Percentiles rank a stretch among this genome's conserved stretches.
phyloP scores from a whole-genome alignment of 2,113 vertebrate genomes.

The Epinephelus cyanopodus region DNA sequence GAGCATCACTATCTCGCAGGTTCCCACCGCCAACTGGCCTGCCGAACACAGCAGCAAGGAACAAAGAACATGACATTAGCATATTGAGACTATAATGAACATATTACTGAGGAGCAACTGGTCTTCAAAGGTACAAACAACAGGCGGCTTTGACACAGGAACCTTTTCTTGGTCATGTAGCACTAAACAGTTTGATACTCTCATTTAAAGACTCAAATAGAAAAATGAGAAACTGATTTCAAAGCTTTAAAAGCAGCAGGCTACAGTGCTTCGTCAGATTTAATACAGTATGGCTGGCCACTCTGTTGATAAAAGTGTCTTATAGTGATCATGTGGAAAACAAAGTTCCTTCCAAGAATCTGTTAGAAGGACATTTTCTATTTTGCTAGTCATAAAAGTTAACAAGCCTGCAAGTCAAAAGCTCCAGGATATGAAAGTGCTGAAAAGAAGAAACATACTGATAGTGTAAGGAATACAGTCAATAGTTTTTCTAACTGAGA shows the following conservation, averaged over 20 bases:
- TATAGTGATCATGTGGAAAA: conserved; percentile 31
- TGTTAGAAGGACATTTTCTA: conserved; percentile 20
- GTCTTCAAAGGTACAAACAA: conserved; percentile 36
- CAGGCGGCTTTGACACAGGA: background rate
- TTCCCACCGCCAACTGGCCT: conserved; percentile 89
- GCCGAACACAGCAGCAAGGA: conserved; percentile 59
- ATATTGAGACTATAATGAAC: conserved; percentile 64
- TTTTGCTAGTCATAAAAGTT: conserved; percentile 18
- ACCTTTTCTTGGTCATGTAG: background rate
- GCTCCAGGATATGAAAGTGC: background rate
- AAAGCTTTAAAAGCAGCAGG: conserved; percentile 22
- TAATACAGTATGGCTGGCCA: conserved; percentile 27
- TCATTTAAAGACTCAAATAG: conserved; percentile 23
- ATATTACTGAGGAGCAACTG: conserved; percentile 56
- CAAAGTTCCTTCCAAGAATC: conserved; percentile 24
- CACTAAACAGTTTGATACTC: conserved; percentile 21
- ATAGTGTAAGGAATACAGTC: background rate
- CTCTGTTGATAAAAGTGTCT: conserved; percentile 32
- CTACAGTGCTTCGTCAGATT: conserved; percentile 7
- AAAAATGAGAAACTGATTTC: conserved; percentile 8
- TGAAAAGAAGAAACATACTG: background rate
- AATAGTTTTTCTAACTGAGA: background rate
- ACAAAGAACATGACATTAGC: conserved; percentile 50
- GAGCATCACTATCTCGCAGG: conserved; percentile 89
- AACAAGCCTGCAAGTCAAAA: conserved; percentile 18